Evolutionary conservation across 1,140 invertebrate species (phyloP).

Genomic region (Uloborus diversus): DNA sequence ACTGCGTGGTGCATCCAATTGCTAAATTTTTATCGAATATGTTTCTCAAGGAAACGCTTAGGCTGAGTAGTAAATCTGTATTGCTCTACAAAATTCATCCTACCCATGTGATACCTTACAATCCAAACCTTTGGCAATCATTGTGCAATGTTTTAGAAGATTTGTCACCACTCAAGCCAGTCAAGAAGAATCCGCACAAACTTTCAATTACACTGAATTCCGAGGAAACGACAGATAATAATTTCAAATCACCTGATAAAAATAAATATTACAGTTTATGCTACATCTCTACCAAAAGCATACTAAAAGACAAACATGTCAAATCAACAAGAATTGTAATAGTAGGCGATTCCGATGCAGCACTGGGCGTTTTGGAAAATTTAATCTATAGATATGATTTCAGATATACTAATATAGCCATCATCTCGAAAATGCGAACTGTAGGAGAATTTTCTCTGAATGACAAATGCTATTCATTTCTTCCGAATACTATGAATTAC

Average conservation of each 20-base stretch:
- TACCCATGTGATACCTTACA: neutral
- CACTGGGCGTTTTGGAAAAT: slow-evolving; percentile 17
- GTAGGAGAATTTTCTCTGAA: neutral
- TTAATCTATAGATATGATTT: slow-evolving; percentile 18
- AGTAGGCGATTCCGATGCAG: slow-evolving; percentile 11
- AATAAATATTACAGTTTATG: slow-evolving; percentile 22
- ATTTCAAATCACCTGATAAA: neutral
- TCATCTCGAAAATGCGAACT: neutral
- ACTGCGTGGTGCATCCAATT: slow-evolving; percentile 28
- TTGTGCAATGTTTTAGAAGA: slow-evolving; percentile 35
- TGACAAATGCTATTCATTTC: slow-evolving; percentile 1
- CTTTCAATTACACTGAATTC: neutral
- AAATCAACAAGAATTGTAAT: slow-evolving; percentile 30
- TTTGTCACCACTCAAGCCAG: neutral
- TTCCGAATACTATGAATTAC: neutral
- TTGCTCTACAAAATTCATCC: slow-evolving; percentile 29
- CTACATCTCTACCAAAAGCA: neutral
- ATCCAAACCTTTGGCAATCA: slow-evolving; percentile 37
- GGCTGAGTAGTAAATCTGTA: slow-evolving; percentile 13
- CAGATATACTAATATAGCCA: slow-evolving; percentile 23
- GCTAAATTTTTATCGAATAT: slow-evolving; percentile 1
- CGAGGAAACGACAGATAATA: neutral
- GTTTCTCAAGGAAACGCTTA: slow-evolving; percentile 32
- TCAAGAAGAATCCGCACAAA: neutral
- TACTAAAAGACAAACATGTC: neutral